A percentile compares a stretch with the other conserved stretches of the same genome.
Evolutionary conservation across 2,113 vertebrate species (phyloP).

Genomic region (Colius striatus): DNA sequence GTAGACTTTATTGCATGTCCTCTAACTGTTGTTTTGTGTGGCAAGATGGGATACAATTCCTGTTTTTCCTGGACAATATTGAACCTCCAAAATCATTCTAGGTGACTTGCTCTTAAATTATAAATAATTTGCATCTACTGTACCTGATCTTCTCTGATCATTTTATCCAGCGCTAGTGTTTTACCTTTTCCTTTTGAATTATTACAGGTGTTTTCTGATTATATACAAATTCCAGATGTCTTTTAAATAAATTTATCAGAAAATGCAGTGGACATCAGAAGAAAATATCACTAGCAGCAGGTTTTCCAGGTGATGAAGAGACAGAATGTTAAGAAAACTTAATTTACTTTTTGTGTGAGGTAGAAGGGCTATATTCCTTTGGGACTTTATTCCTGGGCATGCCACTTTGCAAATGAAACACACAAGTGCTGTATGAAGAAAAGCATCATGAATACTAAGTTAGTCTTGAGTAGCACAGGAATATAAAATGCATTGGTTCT

Average conservation of each 20-base stretch:
- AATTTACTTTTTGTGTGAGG: conserved; percentile 35
- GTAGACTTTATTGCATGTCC: not conserved
- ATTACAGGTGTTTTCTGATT: not conserved
- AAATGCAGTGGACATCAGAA: not conserved
- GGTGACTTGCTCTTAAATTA: not conserved
- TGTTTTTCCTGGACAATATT: not conserved
- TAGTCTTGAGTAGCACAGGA: conserved; percentile 10
- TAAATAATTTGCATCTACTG: not conserved
- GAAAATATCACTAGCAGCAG: conserved; percentile 6
- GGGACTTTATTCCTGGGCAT: not conserved
- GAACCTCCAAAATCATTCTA: not conserved
- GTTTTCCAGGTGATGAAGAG: conserved; percentile 21
- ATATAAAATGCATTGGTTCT: conserved; percentile 65
- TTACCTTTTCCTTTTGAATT: not conserved
- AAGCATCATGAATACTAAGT: conserved; percentile 65
- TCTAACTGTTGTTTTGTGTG: not conserved
- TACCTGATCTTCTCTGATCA: not conserved
- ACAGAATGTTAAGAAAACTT: conserved; percentile 4
- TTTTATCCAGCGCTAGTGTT: not conserved
- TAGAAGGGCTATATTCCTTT: conserved; percentile 7
- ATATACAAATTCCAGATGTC: not conserved
- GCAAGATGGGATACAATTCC: not conserved
- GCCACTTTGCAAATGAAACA: conserved; percentile 37
- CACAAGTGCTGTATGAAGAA: conserved; percentile 14
- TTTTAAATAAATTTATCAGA: not conserved